Percentiles rank a stretch among this genome's conserved stretches.
These are phyloP conservation scores for Propithecus deckenii DNA, from an alignment of 2,797 vertebrate genomes.

Conservation along the genomic window DNA sequence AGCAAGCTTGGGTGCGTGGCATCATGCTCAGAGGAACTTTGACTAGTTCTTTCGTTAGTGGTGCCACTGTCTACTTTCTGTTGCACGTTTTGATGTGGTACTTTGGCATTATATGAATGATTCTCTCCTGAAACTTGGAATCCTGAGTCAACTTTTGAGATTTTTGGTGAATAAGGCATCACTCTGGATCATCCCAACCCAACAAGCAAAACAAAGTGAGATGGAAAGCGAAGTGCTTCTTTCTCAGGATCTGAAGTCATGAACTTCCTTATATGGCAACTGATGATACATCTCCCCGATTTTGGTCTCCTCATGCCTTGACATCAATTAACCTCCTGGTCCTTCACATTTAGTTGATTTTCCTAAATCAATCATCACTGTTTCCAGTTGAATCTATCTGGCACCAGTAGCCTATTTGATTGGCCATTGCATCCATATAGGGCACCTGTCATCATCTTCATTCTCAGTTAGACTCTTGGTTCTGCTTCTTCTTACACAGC, in stretches of 20 bases:
- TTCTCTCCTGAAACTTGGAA: neutral
- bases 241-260: neutral
- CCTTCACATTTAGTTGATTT: neutral
- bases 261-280: neutral
- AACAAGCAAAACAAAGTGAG: neutral
- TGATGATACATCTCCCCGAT: neutral
- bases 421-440: neutral
- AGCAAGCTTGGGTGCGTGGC: neutral
- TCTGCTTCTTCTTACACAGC: neutral
- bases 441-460: neutral
- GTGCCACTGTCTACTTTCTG: neutral
- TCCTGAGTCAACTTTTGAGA: neutral
- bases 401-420: accelerated
- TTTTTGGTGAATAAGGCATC: neutral
- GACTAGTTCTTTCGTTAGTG: neutral
- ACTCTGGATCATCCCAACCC: neutral
- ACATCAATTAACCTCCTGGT: neutral
- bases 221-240: neutral
- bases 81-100: neutral
- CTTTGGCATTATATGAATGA: neutral
- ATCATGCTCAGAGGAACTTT: neutral
- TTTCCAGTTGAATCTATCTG: neutral
- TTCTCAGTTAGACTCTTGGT: neutral
- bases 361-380: neutral
- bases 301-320: neutral